phyloP scores from a whole-genome alignment of 2,888 invertebrate species.

The Eupithecia subumbrata region DNA sequence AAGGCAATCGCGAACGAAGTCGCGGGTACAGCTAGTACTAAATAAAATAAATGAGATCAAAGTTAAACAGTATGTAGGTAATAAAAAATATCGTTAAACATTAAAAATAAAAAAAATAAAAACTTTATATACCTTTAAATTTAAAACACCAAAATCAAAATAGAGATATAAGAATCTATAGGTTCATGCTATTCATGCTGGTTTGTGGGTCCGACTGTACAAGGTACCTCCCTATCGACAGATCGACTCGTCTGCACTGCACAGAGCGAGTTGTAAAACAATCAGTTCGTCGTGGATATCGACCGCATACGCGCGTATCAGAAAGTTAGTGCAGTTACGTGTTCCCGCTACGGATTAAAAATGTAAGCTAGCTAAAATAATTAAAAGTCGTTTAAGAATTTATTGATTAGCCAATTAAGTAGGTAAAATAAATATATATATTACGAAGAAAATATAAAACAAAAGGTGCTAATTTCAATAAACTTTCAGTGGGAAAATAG shows the following conservation, averaged over 20 bases:
- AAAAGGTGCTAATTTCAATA: background rate
- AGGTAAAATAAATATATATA: background rate
- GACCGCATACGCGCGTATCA: conserved; percentile 32
- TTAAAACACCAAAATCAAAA: no score
- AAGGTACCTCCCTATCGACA: background rate
- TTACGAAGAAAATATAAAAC: background rate
- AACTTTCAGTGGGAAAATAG: background rate
- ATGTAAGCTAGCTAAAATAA: conserved; percentile 7
- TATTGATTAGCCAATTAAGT: background rate
- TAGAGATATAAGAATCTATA: no score
- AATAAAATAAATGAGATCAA: no score
- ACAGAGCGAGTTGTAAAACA: background rate
- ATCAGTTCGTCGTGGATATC: conserved; percentile 36
- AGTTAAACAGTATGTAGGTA: no score
- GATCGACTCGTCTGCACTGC: background rate
- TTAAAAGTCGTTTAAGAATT: background rate
- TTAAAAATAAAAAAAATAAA: no score
- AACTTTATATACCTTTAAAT: no score
- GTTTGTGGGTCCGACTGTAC: background rate
- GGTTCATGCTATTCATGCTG: no score
- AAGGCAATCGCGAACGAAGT: no score
- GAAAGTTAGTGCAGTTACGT: conserved; percentile 22
- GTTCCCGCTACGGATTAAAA: conserved; percentile 8
- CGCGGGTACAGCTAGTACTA: no score
- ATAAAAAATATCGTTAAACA: no score